A percentile compares a stretch with the other conserved stretches of the same genome.
These are phyloP conservation scores for Drosophila macrothrix DNA, from an alignment of 2,888 invertebrate species.

Conservation along the genomic window DNA sequence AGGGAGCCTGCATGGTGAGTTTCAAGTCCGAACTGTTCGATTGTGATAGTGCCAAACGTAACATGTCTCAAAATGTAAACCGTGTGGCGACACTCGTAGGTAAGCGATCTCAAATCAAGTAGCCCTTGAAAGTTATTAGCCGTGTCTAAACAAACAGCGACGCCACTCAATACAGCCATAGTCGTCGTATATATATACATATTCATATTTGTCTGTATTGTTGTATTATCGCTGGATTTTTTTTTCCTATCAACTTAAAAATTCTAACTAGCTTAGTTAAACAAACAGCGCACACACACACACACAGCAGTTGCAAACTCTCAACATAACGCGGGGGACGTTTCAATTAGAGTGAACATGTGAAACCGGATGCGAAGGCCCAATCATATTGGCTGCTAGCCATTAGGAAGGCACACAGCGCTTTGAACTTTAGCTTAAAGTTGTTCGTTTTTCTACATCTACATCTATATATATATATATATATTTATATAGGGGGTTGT, in stretches of 20 bases:
- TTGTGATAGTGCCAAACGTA: constrained; percentile 3
- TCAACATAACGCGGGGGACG: constrained; percentile 63
- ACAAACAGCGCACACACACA: constrained; percentile 47
- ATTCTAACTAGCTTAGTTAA: constrained; percentile 78
- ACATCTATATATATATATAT: neutral
- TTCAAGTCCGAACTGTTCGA: constrained; percentile 1
- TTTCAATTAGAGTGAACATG: constrained; percentile 78
- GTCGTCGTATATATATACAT: neutral
- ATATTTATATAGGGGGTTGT: neutral
- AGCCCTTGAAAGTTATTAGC: constrained; percentile 69
- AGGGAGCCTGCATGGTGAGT: constrained; percentile 90
- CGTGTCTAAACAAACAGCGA: constrained; percentile 50
- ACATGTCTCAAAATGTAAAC: constrained; percentile 10
- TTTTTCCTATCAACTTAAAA: constrained; percentile 69
- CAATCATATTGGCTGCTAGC: constrained; percentile 53
- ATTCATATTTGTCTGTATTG: constrained; percentile 11
- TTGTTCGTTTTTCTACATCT: neutral
- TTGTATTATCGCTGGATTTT: constrained; percentile 6
- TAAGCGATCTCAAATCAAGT: constrained; percentile 48
- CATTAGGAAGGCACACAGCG: constrained; percentile 55
- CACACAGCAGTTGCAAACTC: constrained; percentile 61
- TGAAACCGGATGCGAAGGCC: constrained; percentile 78
- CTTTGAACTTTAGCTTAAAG: constrained; percentile 51
- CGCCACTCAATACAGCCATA: constrained; percentile 12
- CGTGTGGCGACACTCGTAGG: constrained; percentile 9